Base-by-base conservation (phyloP, 2,888 invertebrate species). In the Spodoptera littoralis region DNA sequence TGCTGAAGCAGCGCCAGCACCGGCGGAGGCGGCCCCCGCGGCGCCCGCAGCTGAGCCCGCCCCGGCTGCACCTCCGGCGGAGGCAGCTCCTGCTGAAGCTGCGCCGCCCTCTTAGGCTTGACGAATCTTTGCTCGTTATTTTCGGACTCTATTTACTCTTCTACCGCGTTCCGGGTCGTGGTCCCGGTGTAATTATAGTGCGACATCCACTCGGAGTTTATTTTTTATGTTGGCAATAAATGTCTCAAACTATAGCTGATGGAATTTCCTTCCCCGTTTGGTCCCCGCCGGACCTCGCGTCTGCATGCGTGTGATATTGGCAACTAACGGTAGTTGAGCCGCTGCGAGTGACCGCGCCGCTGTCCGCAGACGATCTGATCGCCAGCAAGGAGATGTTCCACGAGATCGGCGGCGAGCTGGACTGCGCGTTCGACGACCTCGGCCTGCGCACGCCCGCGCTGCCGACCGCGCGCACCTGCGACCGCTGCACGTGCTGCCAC, bases 351-450 rank as follows among this genome's bases (percentile, higher is more conserved):
- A 89, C 81, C 72, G 77, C 82, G 82, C 79, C 80, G 90, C 87
- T 90, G 84, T 90, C 85, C 88, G 86, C 96, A 97, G 97, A 98
- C 96, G 97, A 97, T 88, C 95, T 97, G 95, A 97, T 98, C 94
- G 95, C 95, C 86, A 96, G 97, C 94, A 98, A 98, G 96, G 98
- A 98, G 96, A 96, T 97, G 93, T 98, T 97, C 96, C 98, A 97
- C 95, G 96, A 97, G 90, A 97, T 99, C 92, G 98, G 98, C 83
- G 98, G 98, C 90, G 98, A 98, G 93, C 95, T 99, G 96, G 98
- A 99, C 95, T 95, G 96, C 89, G 98, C 98, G 83, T 98, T 98
- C 96, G 96, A 96, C 88, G 97, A 98, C 92, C 91, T 94, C 67
- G 92, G 90, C 27, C 80, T 94, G 81, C 88, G 88, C 76, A 57